A percentile compares a stretch with the other conserved stretches of the same genome.
Conservation (phyloP, 1,140 invertebrate species). For the Drosophila tropicalis region DNA sequence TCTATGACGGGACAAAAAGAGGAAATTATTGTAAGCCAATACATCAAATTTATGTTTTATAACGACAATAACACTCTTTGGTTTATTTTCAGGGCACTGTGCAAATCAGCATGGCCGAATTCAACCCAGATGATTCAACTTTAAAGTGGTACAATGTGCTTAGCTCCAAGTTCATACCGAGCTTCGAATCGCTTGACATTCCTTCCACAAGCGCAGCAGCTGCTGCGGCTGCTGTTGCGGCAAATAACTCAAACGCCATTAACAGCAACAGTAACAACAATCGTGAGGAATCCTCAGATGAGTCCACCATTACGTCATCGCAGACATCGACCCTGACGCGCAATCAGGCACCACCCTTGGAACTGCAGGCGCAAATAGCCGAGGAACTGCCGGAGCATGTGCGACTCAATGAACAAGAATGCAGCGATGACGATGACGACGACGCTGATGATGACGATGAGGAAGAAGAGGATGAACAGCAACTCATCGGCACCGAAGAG, state of each 20-base stretch:
- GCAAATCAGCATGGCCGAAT: constrained; percentile 97
- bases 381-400: constrained; percentile 86
- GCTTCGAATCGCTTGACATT: constrained; percentile 84
- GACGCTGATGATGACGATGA: constrained; percentile 87
- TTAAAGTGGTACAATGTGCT: constrained; percentile 98
- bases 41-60: background rate
- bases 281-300: constrained; percentile 97
- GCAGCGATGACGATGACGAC: constrained; percentile 85
- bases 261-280: constrained; percentile 31
- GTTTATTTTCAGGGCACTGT: constrained; percentile 90
- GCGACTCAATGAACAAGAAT: constrained; percentile 84
- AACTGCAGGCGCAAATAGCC: constrained; percentile 85
- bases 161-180: constrained; percentile 92
- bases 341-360: constrained; percentile 89
- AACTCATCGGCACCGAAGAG: constrained; percentile 52
- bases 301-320: constrained; percentile 97
- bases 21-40: constrained; percentile 91
- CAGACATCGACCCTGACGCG: constrained; percentile 97
- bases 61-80: background rate
- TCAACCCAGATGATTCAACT: constrained; percentile 91
- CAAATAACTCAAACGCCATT: constrained; percentile 31
- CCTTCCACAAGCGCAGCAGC: constrained; percentile 76
- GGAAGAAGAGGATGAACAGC: constrained; percentile 85
- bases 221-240: constrained; percentile 63
- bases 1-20: constrained; percentile 87